Evolutionary conservation across 2,797 vertebrate species (phyloP).

Genomic region (Tapirus indicus): DNA sequence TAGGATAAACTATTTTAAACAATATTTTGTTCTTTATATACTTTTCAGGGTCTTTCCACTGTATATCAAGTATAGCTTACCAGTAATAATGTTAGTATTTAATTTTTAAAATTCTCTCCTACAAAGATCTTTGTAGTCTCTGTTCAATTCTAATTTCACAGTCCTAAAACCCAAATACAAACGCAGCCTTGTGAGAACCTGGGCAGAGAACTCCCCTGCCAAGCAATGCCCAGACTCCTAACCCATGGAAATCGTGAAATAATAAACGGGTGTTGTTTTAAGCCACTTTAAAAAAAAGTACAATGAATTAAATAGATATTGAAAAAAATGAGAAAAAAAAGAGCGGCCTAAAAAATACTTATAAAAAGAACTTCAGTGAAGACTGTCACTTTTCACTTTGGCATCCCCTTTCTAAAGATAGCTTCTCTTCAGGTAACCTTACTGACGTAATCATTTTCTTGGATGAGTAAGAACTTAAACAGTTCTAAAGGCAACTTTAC

Average conservation of each 20-base stretch:
- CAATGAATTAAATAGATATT: neutral
- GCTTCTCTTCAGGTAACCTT: neutral
- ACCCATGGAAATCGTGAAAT: neutral
- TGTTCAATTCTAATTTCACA: neutral
- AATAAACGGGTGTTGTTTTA: neutral
- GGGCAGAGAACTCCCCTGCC: neutral
- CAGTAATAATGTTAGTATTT: neutral
- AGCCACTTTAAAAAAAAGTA: neutral
- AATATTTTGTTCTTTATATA: neutral
- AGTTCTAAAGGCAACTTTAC: neutral
- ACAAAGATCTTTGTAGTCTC: neutral
- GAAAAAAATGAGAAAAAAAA: neutral
- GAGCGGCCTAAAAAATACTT: neutral
- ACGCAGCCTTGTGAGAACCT: neutral
- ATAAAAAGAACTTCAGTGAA: neutral
- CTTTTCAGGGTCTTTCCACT: neutral
- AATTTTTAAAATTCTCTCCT: conserved; percentile 9
- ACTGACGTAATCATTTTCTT: neutral
- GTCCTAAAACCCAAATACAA: neutral
- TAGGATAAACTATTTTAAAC: conserved; percentile 16
- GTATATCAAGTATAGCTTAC: neutral
- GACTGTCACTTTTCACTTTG: neutral
- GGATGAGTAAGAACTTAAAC: conserved; percentile 13
- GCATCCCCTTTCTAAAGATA: neutral
- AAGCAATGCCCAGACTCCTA: neutral